Evolutionary conservation across 2,888 invertebrate species (phyloP).

Genomic region (Chelonus formosanus): DNA sequence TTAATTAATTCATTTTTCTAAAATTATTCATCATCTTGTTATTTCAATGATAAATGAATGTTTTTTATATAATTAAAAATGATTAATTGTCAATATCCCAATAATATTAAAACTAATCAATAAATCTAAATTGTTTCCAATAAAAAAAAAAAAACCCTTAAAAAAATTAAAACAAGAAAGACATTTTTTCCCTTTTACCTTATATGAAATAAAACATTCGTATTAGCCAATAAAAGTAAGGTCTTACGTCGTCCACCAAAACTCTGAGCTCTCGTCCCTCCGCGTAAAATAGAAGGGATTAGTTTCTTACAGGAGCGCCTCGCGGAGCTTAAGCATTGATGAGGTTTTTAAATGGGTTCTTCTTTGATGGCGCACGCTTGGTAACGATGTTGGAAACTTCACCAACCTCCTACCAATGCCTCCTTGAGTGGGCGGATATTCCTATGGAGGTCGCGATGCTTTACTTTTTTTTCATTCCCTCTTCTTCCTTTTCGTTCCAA

Average conservation of each 20-base stretch:
- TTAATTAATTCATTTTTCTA: too few species aligned
- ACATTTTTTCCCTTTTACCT: constrained; percentile 32
- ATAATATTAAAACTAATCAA: too few species aligned
- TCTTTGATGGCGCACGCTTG: constrained; percentile 59
- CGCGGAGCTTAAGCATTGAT: constrained; percentile 65
- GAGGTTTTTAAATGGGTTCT: constrained; percentile 67
- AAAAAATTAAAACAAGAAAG: too few species aligned
- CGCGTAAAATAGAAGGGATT: constrained; percentile 66
- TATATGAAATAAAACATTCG: constrained; percentile 57
- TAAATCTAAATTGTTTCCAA: constrained; percentile 6
- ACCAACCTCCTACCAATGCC: constrained; percentile 23
- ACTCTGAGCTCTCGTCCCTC: constrained; percentile 35
- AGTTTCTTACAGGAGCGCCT: constrained; percentile 62
- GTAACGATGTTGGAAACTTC: constrained; percentile 26
- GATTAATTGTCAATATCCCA: too few species aligned
- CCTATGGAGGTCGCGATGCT: constrained; percentile 37
- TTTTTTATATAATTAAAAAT: too few species aligned
- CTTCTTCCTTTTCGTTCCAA: constrained; percentile 15
- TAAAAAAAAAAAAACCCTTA: constrained; percentile 30
- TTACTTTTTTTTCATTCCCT: constrained; percentile 25
- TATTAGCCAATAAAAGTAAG: constrained; percentile 62
- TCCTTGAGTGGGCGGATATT: constrained; percentile 38
- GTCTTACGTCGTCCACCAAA: constrained; percentile 51
- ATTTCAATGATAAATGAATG: too few species aligned
- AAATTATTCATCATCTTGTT: too few species aligned